Base-by-base conservation (phyloP, 37 sponge, comb jelly and placozoan genomes). In the Haliclona indistincta region DNA sequence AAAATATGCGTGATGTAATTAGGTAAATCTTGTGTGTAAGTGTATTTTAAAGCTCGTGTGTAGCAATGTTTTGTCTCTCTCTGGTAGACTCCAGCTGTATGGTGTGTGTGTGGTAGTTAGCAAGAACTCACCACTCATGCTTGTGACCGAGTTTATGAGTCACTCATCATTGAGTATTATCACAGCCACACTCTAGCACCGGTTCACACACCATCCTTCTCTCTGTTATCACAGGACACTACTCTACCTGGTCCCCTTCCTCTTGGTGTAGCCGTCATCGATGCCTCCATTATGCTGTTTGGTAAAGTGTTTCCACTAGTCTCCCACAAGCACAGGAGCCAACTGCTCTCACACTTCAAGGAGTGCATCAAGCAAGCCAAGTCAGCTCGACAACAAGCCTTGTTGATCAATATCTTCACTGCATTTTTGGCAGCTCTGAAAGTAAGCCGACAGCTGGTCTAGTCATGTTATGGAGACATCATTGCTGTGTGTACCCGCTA, bases 351-450 rank as follows among this genome's bases (percentile, higher is more conserved):
- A 19, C 99, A 99, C 75, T 99, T 99, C 75, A 79, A 73, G 64
- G 91, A 88, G 8, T 76, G 78, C 41, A 80, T 95, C 25, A 87
- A 83, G 35, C 83, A 84, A 68, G 90, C 92, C 42, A 99, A 95
- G 77, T 75, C 88, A 4, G 54, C 75, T 10, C 73, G 88, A 33
- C 94, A 88, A 58, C 91, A 80, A 42, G 86, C 89, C 45, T 79
- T 99, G 36, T 96, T 91, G 70, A 87, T 95, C 75, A 99, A 99
- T 70, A 88, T 99, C 40, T 85, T 99, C 73, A 89, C 96, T 10
- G 91, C 96, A 25, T 90, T 86, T 66, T 79, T 99, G 28, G 78
- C 92, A n/a, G 94, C 94, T 44, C 84, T 99, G 38, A 93, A 91
- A 84, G 89, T 78, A 19, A 77, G 43, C 43, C 37, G 40, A 19